Evolutionary conservation across 2,888 invertebrate species (phyloP), one percentile per base, ranked within the genome.

Genomic region (Agapostemon virescens): DNA sequence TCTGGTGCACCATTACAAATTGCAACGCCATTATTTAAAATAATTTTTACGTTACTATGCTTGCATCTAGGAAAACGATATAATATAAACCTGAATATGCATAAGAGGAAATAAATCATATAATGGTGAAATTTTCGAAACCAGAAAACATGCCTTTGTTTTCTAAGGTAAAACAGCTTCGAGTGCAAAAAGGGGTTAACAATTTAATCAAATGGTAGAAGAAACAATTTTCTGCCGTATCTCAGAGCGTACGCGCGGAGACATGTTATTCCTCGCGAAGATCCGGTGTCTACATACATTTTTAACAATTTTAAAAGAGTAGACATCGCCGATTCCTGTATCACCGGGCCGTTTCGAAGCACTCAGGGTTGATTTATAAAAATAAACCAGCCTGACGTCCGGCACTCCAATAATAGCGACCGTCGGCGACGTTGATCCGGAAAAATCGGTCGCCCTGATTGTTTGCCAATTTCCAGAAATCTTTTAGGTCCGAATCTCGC

Each of bases 381-480:
- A 55, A 55, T 55, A 55, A 23, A 55, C 55, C 15, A 23, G 15
- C 26, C 55, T 26, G 26, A 26, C 33, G 58, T 58, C 58, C 58
- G 20, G 26, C 30, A 30, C 30, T 58, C 15, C 30, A 30, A 33
- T 52, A 63, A 72, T 20, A 30, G 38, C 38, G 49, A 26, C 20
- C 42, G 61, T 30, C n/a, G 17, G 40, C 58, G 30, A 74, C 33
- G 33, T 33, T 20, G 55, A 67, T 26, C 55, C 33, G 33, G 42
- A 36, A 68, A 74, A 58, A 68, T 74, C 55, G 67, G 40, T 74
- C 20, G 40, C 17, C 13, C 23, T 33, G 36, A 52, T 55, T 55
- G 55, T 74, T 42, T 42, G 67, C 33, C 55, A 67, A 33, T 74
- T 68, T 36, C n/a, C 33, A 42, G 58, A 58, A 68, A 74, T 74